Conservation (phyloP, 2,888 invertebrate genomes). For the Spicauda simplicius region DNA sequence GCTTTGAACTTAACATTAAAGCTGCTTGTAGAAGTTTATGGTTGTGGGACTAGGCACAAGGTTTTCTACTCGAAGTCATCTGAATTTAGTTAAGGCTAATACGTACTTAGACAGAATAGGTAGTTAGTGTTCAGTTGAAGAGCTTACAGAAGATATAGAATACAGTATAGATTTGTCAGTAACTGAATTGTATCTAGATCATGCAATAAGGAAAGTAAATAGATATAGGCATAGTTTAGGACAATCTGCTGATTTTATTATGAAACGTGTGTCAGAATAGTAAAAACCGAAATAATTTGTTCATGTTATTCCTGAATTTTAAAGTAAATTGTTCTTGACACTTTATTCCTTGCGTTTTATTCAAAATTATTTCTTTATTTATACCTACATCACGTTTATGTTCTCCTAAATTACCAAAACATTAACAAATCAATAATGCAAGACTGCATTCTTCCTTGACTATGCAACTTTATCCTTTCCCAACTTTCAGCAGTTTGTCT, state of each 20-base stretch:
- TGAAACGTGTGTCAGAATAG: background rate
- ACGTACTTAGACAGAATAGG: slow-evolving; percentile 5
- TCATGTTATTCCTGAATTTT: too few relatives aligned
- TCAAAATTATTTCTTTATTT: too few relatives aligned
- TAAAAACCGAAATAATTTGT: background rate
- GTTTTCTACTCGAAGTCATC: background rate
- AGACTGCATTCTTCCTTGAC: too few relatives aligned
- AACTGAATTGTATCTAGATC: slow-evolving; percentile 5
- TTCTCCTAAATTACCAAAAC: too few relatives aligned
- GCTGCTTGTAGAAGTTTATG: slow-evolving; percentile 14
- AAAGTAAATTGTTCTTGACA: too few relatives aligned
- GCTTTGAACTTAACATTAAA: background rate
- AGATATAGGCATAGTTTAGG: background rate
- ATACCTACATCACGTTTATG: too few relatives aligned
- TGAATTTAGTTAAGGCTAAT: slow-evolving; percentile 14
- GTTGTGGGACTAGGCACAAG: background rate
- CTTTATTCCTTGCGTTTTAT: too few relatives aligned
- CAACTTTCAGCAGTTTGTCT: too few relatives aligned
- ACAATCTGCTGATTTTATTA: background rate
- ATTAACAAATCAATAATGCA: too few relatives aligned
- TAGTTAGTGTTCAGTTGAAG: background rate
- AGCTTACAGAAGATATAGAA: slow-evolving; percentile 9
- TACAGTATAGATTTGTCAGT: background rate
- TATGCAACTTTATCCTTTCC: too few relatives aligned
- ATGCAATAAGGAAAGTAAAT: background rate